A percentile compares a stretch with the other conserved stretches of the same genome.
These are phyloP conservation scores for Dipodomys stephensi DNA, from an alignment of 2,113 vertebrate genomes.

Conservation along the genomic window DNA sequence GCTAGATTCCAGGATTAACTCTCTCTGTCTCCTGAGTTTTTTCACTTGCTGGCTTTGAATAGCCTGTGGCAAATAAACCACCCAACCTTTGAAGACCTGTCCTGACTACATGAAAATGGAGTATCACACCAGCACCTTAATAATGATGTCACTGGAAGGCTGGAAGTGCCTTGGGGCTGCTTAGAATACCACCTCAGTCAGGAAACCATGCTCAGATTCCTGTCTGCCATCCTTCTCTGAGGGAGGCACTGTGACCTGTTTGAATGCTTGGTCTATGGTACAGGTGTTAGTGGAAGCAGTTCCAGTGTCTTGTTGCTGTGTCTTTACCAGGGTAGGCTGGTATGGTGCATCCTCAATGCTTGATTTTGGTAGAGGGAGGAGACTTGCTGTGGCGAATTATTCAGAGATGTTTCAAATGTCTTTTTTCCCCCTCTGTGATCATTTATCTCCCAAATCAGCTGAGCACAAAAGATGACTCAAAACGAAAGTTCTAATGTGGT, in stretches of 20 bases:
- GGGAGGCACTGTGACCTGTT: too few relatives aligned
- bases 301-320: background rate
- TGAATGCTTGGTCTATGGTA: background rate
- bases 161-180: background rate
- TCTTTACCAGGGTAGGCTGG: background rate
- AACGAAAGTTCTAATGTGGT: slow-evolving; percentile 54
- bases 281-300: background rate
- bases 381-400: slow-evolving; percentile 47
- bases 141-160: background rate
- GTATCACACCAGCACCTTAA: background rate
- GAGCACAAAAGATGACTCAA: slow-evolving; percentile 57
- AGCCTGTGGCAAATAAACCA: background rate
- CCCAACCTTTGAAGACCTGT: background rate
- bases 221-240: background rate
- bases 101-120: background rate
- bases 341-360: background rate
- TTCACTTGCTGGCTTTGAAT: background rate
- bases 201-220: background rate
- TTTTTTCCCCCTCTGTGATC: slow-evolving; percentile 46
- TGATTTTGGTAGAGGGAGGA: background rate
- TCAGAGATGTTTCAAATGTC: slow-evolving; percentile 63
- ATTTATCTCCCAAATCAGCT: slow-evolving; percentile 61
- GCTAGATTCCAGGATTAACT: background rate
- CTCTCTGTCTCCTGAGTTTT: background rate
- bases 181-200: background rate